These are phyloP conservation scores for Microplitis deprimator DNA, from an alignment of 2,888 invertebrate species.

Conservation along the genomic window DNA sequence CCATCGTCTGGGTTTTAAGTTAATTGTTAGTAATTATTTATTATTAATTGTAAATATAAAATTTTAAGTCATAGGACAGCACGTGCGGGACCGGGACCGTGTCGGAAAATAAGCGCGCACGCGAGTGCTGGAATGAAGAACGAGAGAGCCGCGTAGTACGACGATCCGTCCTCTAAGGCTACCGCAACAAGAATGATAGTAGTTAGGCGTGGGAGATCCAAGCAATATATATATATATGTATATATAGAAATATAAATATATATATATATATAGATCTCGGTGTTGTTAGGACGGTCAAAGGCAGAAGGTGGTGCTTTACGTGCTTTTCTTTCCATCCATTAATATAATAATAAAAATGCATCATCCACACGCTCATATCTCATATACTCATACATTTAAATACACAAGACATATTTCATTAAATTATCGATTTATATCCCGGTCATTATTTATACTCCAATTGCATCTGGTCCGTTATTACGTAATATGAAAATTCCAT, in stretches of 20 bases:
- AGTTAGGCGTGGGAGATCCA: slow-evolving; percentile 53
- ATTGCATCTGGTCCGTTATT: not conserved
- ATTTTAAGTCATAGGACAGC: slow-evolving; percentile 18
- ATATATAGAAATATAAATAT: not conserved
- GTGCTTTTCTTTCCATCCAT: slow-evolving; percentile 5
- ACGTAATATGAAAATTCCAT: not conserved
- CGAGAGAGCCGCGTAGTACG: slow-evolving; percentile 38
- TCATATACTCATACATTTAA: not conserved
- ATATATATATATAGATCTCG: not conserved
- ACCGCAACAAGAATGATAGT: slow-evolving; percentile 56
- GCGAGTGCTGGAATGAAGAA: slow-evolving; percentile 39
- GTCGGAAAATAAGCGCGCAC: slow-evolving; percentile 42
- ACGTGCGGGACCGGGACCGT: slow-evolving; percentile 38
- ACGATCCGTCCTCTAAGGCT: slow-evolving; percentile 54
- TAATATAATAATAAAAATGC: not conserved
- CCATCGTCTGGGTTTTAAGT: not conserved
- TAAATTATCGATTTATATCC: not conserved
- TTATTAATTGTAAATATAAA: not conserved
- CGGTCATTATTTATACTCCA: not conserved
- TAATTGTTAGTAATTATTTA: not conserved
- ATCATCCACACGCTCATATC: not conserved
- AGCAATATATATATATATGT: slow-evolving; percentile 36
- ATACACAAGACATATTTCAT: not conserved
- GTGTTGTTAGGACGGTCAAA: slow-evolving; percentile 34
- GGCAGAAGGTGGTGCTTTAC: slow-evolving; percentile 26